Conservation (phyloP, 37 sponge, comb jelly and placozoan species). For the Halisarca cf. caerulea region DNA sequence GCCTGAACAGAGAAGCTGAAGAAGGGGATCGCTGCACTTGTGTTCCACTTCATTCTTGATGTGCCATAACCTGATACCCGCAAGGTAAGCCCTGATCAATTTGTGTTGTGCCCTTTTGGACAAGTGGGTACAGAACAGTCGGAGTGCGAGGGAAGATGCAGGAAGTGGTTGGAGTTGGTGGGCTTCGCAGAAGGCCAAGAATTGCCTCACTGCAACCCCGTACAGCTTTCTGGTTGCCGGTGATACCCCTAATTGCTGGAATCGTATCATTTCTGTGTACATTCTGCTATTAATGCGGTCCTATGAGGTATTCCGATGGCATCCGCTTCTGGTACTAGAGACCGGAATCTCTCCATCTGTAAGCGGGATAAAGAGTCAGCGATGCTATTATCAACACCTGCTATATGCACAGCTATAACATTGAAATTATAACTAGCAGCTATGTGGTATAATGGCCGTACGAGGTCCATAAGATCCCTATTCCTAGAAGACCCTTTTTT, state of each 20-base stretch:
- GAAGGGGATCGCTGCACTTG: background rate
- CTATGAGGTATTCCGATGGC: background rate
- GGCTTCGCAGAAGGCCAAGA: conserved; percentile 22
- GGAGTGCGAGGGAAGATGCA: conserved; percentile 19
- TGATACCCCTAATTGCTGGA: conserved; percentile 24
- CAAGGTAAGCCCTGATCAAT: conserved; percentile 42
- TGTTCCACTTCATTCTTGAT: background rate
- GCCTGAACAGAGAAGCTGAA: conserved; percentile 15
- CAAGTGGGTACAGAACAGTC: conserved; percentile 13
- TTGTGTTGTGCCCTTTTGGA: background rate
- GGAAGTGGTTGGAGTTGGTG: conserved; percentile 9
- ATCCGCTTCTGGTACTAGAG: conserved; percentile 24
- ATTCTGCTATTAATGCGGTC: background rate
- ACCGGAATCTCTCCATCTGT: background rate
- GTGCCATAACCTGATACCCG: conserved; percentile 39
- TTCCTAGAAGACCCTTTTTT: conserved; percentile 23
- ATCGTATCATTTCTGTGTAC: no score
- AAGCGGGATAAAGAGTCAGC: conserved; percentile 62
- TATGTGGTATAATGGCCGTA: conserved; percentile 46
- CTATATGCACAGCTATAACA: conserved; percentile 31
- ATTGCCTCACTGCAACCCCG: background rate
- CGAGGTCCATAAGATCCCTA: conserved; percentile 45
- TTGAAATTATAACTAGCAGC: conserved; percentile 19
- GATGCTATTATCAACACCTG: conserved; percentile 13
- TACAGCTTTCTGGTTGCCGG: conserved; percentile 1